Percentiles rank a stretch among this genome's conserved stretches.
Conservation (phyloP, 1,140 invertebrate genomes). For the Lordiphosa mommai region DNA sequence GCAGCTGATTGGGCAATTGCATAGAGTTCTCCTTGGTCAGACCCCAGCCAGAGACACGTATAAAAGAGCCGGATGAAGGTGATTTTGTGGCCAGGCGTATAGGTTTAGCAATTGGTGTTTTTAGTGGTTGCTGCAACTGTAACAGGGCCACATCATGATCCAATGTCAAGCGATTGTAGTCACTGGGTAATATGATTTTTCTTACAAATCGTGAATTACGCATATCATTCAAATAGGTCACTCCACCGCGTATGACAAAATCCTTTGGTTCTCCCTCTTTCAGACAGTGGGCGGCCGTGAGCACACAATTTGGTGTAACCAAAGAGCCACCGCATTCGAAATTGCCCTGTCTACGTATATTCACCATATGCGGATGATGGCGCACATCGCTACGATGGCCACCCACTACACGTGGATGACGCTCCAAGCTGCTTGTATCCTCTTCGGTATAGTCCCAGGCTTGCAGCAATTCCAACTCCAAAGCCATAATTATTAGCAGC, state of each 20-base stretch:
- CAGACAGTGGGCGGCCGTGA: slow-evolving; percentile 73
- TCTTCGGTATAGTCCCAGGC: not conserved
- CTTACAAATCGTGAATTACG: slow-evolving; percentile 45
- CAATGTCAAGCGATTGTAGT: slow-evolving; percentile 41
- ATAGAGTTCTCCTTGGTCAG: slow-evolving; percentile 30
- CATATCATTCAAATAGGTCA: slow-evolving; percentile 53
- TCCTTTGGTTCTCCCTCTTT: slow-evolving; percentile 29
- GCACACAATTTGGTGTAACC: slow-evolving; percentile 51
- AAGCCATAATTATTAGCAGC: slow-evolving; percentile 10
- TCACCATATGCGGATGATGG: slow-evolving; percentile 60
- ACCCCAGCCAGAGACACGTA: slow-evolving; percentile 62
- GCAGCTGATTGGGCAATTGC: slow-evolving; percentile 58
- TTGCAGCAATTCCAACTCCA: slow-evolving; percentile 4
- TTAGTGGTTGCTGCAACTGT: slow-evolving; percentile 44
- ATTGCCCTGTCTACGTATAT: slow-evolving; percentile 47
- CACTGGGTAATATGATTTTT: slow-evolving; percentile 30
- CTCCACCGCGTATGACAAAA: slow-evolving; percentile 59
- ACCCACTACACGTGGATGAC: slow-evolving; percentile 53
- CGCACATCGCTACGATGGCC: slow-evolving; percentile 46
- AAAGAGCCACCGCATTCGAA: slow-evolving; percentile 67
- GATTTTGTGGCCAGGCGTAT: slow-evolving; percentile 35
- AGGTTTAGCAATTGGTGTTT: slow-evolving; percentile 23
- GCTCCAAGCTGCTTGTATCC: not conserved
- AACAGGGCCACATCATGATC: slow-evolving; percentile 62
- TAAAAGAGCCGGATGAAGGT: slow-evolving; percentile 20